Conservation (phyloP, 2,113 vertebrate species). For the Laticauda colubrina region DNA sequence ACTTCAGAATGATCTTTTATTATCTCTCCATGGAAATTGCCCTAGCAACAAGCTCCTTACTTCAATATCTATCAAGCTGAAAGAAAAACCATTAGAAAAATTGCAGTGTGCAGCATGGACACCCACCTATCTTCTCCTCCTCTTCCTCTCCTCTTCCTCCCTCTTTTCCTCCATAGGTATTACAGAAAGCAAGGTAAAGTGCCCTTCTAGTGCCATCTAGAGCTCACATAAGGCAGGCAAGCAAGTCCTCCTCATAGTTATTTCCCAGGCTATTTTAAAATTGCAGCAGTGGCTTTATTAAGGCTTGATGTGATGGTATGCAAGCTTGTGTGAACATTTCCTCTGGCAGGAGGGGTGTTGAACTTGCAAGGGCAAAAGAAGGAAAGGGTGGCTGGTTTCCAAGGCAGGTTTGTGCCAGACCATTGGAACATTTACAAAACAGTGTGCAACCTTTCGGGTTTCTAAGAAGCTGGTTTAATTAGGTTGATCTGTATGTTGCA, state of each 20-base stretch:
- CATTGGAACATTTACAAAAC: neutral
- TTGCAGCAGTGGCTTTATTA: neutral
- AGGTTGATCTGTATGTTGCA: neutral
- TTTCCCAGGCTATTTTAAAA: neutral
- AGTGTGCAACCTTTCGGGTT: neutral
- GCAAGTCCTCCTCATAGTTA: neutral
- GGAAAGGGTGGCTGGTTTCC: neutral
- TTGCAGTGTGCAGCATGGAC: conserved; percentile 43
- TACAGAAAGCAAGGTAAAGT: neutral
- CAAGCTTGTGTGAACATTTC: neutral
- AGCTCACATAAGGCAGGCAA: conserved; percentile 1
- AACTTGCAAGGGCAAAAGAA: neutral
- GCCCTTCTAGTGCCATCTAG: conserved; percentile 50
- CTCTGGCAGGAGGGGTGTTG: neutral
- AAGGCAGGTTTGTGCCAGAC: neutral
- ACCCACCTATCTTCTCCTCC: neutral
- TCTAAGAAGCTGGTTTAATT: neutral
- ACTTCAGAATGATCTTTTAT: conserved; percentile 72
- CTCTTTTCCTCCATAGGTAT: conserved; percentile 33
- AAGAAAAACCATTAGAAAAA: conserved; percentile 66
- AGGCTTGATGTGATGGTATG: neutral
- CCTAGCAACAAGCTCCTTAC: conserved; percentile 65
- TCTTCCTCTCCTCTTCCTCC: neutral
- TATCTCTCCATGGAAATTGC: conserved; percentile 71
- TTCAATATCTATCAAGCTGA: conserved; percentile 65